Evolutionary conservation across 2,888 invertebrate species (phyloP), one percentile per base, ranked within the genome.

Genomic region (Geophilus truncorum): DNA sequence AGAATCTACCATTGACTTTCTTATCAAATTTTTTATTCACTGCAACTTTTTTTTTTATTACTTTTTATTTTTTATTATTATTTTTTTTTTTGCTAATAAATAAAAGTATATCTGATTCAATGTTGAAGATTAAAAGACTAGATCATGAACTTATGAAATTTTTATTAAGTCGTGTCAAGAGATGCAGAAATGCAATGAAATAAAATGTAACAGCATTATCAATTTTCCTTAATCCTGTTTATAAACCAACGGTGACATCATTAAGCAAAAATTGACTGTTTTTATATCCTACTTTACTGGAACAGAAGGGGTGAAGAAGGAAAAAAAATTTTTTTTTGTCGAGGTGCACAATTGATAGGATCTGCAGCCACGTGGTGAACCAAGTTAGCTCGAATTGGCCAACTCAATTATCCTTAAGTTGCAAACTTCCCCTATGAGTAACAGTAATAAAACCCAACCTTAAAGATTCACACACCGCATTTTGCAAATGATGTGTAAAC

Each of bases 221-320:
- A 62, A 25, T 62, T 62, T 62, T 62, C 62, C n/a, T 25, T 25
- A 62, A 62, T 62, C 62, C 62, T 62, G 62, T n/a, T n/a, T n/a
- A n/a, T n/a, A 23, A 62, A 62, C 62, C 23, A 25, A 18, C 15
- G 62, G 23, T 23, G 28, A 1, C 62, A 25, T 28, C 62, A 25
- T 12, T 45, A 18, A 15, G 15, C 5, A 5, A 45, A 2, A 40
- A 12, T 18, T 15, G 62, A 62, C 10, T 23, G 57, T n/a, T n/a
- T n/a, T n/a, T n/a, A n/a, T n/a, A n/a, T n/a, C n/a, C n/a, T n/a
- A n/a, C n/a, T n/a, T n/a, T n/a, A n/a, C n/a, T n/a, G n/a, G n/a
- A n/a, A n/a, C n/a, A n/a, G n/a, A n/a, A n/a, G n/a, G n/a, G n/a
- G n/a, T n/a, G n/a, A n/a, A n/a, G n/a, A n/a, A n/a, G n/a, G n/a